Percentiles rank a stretch among this genome's conserved stretches.
Evolutionary conservation across 2,888 invertebrate genomes (phyloP).

Genomic region (Falcaria lacertinaria): DNA sequence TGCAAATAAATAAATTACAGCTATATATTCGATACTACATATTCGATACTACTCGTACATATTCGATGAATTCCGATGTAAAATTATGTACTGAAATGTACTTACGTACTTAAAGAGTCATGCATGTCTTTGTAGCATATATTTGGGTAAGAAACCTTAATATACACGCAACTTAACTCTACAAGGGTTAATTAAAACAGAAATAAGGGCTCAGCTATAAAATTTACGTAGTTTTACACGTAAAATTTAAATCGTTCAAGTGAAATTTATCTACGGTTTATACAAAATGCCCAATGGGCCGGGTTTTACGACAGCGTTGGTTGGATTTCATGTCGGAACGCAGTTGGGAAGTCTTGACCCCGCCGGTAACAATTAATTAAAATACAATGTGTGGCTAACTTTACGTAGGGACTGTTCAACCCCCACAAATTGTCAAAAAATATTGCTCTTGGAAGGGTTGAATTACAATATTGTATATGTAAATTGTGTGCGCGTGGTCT

Average conservation of each 20-base stretch:
- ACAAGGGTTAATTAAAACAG: background rate
- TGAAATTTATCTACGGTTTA: slow-evolving; percentile 45
- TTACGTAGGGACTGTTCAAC: slow-evolving; percentile 25
- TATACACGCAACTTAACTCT: background rate
- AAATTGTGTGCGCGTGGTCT: background rate
- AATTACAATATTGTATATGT: background rate
- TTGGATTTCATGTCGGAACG: slow-evolving; percentile 54
- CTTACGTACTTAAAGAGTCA: too few species aligned
- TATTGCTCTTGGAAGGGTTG: slow-evolving; percentile 3
- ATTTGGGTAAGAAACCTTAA: background rate
- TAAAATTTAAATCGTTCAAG: slow-evolving; percentile 43
- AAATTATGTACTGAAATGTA: too few species aligned
- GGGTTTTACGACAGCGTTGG: slow-evolving; percentile 37
- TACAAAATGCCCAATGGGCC: slow-evolving; percentile 37
- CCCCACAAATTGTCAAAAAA: slow-evolving; percentile 15
- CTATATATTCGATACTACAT: too few species aligned
- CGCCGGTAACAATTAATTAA: slow-evolving; percentile 71
- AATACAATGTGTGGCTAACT: slow-evolving; percentile 56
- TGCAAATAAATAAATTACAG: too few species aligned
- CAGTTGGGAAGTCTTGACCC: slow-evolving; percentile 56
- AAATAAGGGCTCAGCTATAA: slow-evolving; percentile 11
- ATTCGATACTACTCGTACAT: too few species aligned
- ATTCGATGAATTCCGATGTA: too few species aligned
- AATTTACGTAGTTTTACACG: slow-evolving; percentile 23
- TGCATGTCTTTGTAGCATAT: too few species aligned